Percentiles rank a stretch among this genome's conserved stretches.
These are phyloP conservation scores for Ophion slaviceki DNA, from an alignment of 2,888 invertebrate species.

Conservation along the genomic window DNA sequence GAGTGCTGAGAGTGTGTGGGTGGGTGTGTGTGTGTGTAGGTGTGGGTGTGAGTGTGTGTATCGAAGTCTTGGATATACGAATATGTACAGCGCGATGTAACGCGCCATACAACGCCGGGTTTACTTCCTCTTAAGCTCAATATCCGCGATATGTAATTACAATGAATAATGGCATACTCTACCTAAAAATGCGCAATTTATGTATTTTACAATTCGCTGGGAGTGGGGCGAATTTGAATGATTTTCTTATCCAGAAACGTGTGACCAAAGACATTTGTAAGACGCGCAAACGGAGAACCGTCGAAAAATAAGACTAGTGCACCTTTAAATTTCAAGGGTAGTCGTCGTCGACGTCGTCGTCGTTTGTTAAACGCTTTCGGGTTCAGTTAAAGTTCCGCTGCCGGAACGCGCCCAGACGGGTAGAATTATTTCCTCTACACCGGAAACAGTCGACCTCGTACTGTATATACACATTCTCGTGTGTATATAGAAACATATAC, in stretches of 20 bases:
- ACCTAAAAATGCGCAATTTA: too few species aligned
- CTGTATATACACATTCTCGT: not conserved
- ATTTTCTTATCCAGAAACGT: not conserved
- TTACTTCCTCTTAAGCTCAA: too few species aligned
- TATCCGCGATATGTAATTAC: too few species aligned
- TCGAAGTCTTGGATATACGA: too few species aligned
- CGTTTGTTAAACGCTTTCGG: constrained; percentile 50
- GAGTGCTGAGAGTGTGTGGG: not conserved
- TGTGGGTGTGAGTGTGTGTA: not conserved
- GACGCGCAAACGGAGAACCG: not conserved
- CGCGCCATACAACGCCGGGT: too few species aligned
- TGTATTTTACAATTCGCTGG: too few species aligned
- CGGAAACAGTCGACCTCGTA: constrained; percentile 21
- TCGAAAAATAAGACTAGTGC: constrained; percentile 50
- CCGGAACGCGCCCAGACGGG: constrained; percentile 37
- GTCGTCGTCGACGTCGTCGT: constrained; percentile 20
- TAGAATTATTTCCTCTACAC: constrained; percentile 42
- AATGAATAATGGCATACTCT: too few species aligned
- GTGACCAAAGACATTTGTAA: not conserved
- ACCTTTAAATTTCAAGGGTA: constrained; percentile 61
- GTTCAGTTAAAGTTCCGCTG: constrained; percentile 47
- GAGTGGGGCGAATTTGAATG: too few species aligned
- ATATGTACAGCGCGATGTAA: too few species aligned
- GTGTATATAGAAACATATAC: too few species aligned
- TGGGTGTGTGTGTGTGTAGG: not conserved